These are phyloP conservation scores for Sycobia sp. DNA, from an alignment of 1,140 invertebrate species.

Conservation along the genomic window DNA sequence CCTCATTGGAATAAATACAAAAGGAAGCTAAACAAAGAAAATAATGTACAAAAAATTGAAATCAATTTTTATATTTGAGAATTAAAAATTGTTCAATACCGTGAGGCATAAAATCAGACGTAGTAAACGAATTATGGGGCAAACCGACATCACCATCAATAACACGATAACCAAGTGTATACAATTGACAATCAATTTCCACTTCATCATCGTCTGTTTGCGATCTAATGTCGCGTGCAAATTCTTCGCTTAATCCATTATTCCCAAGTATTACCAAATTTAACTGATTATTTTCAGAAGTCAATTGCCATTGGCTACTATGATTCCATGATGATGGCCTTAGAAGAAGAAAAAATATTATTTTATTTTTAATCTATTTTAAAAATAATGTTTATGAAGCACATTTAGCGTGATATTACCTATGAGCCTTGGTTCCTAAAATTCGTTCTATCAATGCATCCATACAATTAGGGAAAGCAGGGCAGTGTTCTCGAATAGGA, in stretches of 20 bases:
- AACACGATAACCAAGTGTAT: conserved; percentile 82
- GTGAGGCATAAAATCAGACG: conserved; percentile 78
- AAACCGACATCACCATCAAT: conserved; percentile 84
- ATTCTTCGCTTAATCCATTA: conserved; percentile 77
- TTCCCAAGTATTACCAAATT: conserved; percentile 78
- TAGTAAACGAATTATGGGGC: conserved; percentile 77
- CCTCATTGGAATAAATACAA: conserved; percentile 89
- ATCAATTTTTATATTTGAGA: conserved; percentile 3
- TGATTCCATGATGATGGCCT: conserved; percentile 73
- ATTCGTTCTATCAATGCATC: conserved; percentile 83
- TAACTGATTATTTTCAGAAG: conserved; percentile 72
- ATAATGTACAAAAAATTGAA: conserved; percentile 9
- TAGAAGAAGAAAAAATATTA: too few species aligned
- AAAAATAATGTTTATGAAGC: conserved; percentile 2
- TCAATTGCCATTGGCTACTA: conserved; percentile 71
- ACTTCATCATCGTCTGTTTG: conserved; percentile 82
- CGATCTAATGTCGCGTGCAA: conserved; percentile 78
- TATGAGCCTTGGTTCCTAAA: conserved; percentile 72
- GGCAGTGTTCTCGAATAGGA: conserved; percentile 92
- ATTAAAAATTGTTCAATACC: conserved; percentile 57
- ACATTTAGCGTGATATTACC: too few species aligned
- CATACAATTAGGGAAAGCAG: conserved; percentile 87
- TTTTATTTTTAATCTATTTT: too few species aligned
- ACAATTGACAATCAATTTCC: conserved; percentile 81
- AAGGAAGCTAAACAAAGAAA: conserved; percentile 70